Percentiles rank a stretch among this genome's conserved stretches.
phyloP scores from a whole-genome alignment of 2,888 invertebrate species.

The Rosalia funebris region DNA sequence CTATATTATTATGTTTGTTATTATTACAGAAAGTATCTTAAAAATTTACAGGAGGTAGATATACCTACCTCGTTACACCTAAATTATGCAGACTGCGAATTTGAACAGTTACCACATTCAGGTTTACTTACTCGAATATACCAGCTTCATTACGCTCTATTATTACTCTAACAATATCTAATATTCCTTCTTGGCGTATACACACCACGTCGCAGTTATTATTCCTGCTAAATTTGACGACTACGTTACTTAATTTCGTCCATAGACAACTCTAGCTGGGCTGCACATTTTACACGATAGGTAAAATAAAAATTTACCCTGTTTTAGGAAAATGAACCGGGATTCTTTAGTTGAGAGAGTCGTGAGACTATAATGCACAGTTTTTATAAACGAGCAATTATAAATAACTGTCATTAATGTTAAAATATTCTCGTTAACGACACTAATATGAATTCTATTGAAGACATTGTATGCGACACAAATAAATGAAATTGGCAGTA shows the following conservation, averaged over 20 bases:
- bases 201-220: conserved; percentile 9
- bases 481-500: too few species aligned
- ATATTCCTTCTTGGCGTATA: conserved; percentile 21
- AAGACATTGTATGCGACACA: too few species aligned
- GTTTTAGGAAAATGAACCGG: too few species aligned
- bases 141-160: conserved; percentile 33
- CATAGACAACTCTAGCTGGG: neutral
- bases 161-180: conserved; percentile 31
- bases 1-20: conserved; percentile 4
- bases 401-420: too few species aligned
- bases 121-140: conserved; percentile 29
- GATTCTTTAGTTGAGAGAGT: too few species aligned
- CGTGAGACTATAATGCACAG: too few species aligned
- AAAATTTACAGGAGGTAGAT: conserved; percentile 12
- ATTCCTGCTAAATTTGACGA: conserved; percentile 4
- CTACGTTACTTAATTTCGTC: conserved; percentile 5
- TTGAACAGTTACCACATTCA: conserved; percentile 38
- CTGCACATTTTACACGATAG: neutral
- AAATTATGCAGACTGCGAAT: conserved; percentile 20
- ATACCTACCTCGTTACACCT: conserved; percentile 6
- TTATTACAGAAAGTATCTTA: conserved; percentile 1
- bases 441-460: too few species aligned
- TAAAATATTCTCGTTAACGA: too few species aligned
- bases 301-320: too few species aligned
- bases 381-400: too few species aligned